Evolutionary conservation across 2,888 invertebrate species (phyloP).

Genomic region (Polylopha cassiicola): DNA sequence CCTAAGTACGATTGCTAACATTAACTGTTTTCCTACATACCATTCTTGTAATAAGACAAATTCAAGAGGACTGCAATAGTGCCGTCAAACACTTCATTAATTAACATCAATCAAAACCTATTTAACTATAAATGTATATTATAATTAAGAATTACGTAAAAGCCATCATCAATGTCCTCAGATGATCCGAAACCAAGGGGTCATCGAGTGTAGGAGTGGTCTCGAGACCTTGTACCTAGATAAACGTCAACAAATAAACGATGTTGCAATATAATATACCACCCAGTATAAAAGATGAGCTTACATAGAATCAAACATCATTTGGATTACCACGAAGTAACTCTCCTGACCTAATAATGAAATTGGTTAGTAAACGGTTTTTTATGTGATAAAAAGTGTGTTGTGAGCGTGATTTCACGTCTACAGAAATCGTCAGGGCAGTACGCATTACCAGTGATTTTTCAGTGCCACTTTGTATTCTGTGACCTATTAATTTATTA

Average conservation of each 20-base stretch:
- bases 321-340: conserved; percentile 42
- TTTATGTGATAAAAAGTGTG: conserved; percentile 22
- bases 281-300: conserved; percentile 60
- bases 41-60: too few relatives aligned
- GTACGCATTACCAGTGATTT: conserved; percentile 10
- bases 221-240: conserved; percentile 59
- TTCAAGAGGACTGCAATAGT: too few relatives aligned
- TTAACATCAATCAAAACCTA: conserved; percentile 41
- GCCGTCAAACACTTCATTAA: conserved; percentile 32
- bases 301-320: conserved; percentile 48
- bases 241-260: conserved; percentile 48
- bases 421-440: conserved; percentile 27
- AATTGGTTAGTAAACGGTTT: conserved; percentile 48
- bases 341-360: conserved; percentile 45
- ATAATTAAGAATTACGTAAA: conserved; percentile 51
- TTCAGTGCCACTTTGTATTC: conserved; percentile 1
- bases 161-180: conserved; percentile 53
- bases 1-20: too few relatives aligned
- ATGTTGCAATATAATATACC: conserved; percentile 58
- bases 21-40: too few relatives aligned
- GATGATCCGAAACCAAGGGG: conserved; percentile 47
- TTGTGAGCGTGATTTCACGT: conserved; percentile 8
- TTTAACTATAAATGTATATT: conserved; percentile 34
- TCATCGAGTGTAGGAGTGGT: conserved; percentile 48
- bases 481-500: too few relatives aligned